A percentile compares a stretch with the other conserved stretches of the same genome.
These are phyloP conservation scores for Boloria selene DNA, from an alignment of 2,888 invertebrate species.

Conservation along the genomic window DNA sequence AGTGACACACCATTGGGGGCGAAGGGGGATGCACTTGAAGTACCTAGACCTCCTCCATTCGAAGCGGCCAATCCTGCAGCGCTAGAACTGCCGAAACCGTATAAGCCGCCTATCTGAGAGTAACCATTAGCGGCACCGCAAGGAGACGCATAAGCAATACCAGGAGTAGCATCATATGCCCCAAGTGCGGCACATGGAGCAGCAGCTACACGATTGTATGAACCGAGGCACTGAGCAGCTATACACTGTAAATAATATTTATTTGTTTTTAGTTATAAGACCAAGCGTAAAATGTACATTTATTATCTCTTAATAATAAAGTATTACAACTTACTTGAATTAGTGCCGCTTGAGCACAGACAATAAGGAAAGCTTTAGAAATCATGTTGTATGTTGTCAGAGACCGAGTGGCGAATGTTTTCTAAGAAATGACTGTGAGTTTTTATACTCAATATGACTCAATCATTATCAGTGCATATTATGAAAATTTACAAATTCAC, in stretches of 20 bases:
- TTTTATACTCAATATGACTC: neutral
- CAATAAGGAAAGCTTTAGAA: constrained; percentile 43
- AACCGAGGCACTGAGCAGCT: constrained; percentile 41
- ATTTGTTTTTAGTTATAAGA: neutral
- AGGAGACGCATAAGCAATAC: constrained; percentile 9
- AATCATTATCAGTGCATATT: neutral
- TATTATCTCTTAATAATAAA: neutral
- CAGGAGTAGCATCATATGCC: neutral
- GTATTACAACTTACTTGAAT: constrained; percentile 41
- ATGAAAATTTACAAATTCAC: neutral
- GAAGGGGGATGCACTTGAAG: constrained; percentile 49
- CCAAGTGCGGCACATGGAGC: constrained; percentile 1
- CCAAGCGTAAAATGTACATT: too few relatives aligned
- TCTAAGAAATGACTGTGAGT: neutral
- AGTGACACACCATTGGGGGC: constrained; percentile 49
- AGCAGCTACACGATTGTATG: constrained; percentile 3
- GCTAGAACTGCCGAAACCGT: constrained; percentile 3
- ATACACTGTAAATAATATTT: constrained; percentile 37
- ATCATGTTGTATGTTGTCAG: constrained; percentile 34
- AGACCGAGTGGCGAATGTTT: constrained; percentile 11
- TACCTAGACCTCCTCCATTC: constrained; percentile 39
- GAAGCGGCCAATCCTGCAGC: constrained; percentile 8
- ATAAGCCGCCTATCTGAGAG: constrained; percentile 18
- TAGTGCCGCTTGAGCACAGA: constrained; percentile 46
- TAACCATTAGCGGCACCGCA: constrained; percentile 22